phyloP scores from a whole-genome alignment of 1,140 invertebrate genomes.

The Gryon sp. region DNA sequence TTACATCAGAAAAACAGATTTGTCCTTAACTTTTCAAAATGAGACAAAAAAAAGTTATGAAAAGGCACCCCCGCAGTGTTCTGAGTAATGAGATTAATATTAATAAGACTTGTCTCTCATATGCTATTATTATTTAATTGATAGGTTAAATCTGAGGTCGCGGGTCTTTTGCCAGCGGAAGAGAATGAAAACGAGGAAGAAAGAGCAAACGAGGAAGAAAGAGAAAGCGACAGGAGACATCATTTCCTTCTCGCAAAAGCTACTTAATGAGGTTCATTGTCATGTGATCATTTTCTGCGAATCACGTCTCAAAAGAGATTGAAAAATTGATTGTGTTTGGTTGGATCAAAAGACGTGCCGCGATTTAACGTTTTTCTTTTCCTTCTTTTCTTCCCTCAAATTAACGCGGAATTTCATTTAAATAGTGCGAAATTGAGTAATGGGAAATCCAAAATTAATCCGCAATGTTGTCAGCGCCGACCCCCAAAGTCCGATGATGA shows the following conservation, averaged over 20 bases:
- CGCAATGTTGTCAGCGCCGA: no score
- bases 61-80: not conserved
- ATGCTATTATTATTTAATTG: constrained; percentile 56
- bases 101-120: constrained; percentile 48
- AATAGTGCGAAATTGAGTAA: not conserved
- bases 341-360: no score
- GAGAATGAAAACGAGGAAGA: constrained; percentile 11
- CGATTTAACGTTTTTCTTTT: no score
- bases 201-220: no score
- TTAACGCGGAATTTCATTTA: no score
- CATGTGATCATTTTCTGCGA: constrained; percentile 49
- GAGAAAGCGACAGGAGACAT: constrained; percentile 12
- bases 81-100: constrained; percentile 44
- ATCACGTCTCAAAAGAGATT: constrained; percentile 23
- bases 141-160: constrained; percentile 60
- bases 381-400: no score
- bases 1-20: not conserved
- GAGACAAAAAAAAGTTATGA: not conserved
- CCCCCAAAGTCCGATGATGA: not conserved
- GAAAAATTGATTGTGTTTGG: constrained; percentile 15
- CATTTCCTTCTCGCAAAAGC: constrained; percentile 52
- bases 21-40: no score
- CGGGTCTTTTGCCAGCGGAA: constrained; percentile 45
- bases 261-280: constrained; percentile 58
- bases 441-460: not conserved